phyloP scores from a whole-genome alignment of 53 echinoderm and acorn worm genomes.

The Holothuria scabra region DNA sequence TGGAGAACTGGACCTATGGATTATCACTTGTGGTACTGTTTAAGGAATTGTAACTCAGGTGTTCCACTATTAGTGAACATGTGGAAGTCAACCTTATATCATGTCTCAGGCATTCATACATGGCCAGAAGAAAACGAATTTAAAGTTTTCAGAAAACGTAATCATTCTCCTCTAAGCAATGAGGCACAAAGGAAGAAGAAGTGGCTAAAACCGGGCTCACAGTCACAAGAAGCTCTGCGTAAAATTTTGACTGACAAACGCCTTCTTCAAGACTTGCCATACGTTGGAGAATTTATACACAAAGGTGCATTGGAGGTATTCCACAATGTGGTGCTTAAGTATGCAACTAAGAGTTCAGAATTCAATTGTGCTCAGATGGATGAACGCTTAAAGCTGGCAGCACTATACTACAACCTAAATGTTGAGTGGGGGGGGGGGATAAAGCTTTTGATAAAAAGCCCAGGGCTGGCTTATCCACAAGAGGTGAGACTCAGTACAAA shows the following conservation, averaged over 20 bases:
- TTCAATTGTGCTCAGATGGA: slow-evolving; percentile 28
- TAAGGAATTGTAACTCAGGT: slow-evolving; percentile 13
- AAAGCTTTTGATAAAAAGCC: slow-evolving; percentile 26
- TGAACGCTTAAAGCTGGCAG: slow-evolving; percentile 12
- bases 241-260: slow-evolving; percentile 15
- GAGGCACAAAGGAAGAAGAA: background rate
- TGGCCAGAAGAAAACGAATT: background rate
- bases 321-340: slow-evolving; percentile 30
- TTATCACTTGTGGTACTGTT: slow-evolving; percentile 47
- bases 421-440: background rate
- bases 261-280: background rate
- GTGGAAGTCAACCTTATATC: slow-evolving; percentile 41
- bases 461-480: background rate
- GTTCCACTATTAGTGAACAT: slow-evolving; percentile 12
- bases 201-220: background rate
- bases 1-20: slow-evolving; percentile 29
- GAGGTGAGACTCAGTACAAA: slow-evolving; percentile 24
- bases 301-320: slow-evolving; percentile 25
- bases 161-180: background rate
- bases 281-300: background rate
- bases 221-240: background rate
- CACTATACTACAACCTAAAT: slow-evolving; percentile 37
- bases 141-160: slow-evolving; percentile 8
- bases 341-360: slow-evolving; percentile 37
- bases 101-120: background rate